Evolutionary conservation across 2,113 vertebrate species (phyloP), one percentile per base, ranked within the genome.

Genomic region (Gallinago paraguaiae): DNA sequence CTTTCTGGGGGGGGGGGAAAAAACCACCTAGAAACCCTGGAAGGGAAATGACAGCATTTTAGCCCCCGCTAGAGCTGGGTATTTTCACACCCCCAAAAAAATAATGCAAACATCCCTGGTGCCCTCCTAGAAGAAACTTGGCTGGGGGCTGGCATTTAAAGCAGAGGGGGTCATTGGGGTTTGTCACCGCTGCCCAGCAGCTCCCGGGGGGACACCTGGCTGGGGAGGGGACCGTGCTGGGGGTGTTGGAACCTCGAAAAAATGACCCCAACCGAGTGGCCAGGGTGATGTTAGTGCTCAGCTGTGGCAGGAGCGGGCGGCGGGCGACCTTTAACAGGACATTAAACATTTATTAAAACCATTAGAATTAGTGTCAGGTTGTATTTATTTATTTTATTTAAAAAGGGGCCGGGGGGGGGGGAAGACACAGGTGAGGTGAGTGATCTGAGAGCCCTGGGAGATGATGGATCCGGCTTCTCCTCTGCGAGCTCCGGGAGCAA

Each of bases 321-420:
- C 4, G 22, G 45, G 57, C 31, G 63, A 86, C 86, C 85, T 96
- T 90, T 92, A 79, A 20, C 74, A 59, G 89, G 88, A 43, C 70
- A 39, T 93, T 28, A 90, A 95, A 90, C 82, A 41, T 91, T 91
- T 82, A 93, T 92, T 83, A 75, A 69, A 92, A 24, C 77, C 12
- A 16, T 94, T 90, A 93, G 82, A 93, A 85, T 93, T 91, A 92
- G 87, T 72, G 87, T 94, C 92, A 60, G 70, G n/a, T 68, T 80
- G 70, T 50, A 78, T 84, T 63, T 48, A 45, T 74, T 78, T 84
- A 24, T 76, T 94, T 95, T 78, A n/a, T 75, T 84, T 67, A 17
- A 56, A 86, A 75, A 75, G 33, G 33, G 48, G 14, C 23, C 10
- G 5, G 7, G 16, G 17, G 10, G 3, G 9, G 16, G 17, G 14